Evolutionary conservation across 2,888 invertebrate genomes (phyloP).

Genomic region (Drosophila monieri): DNA sequence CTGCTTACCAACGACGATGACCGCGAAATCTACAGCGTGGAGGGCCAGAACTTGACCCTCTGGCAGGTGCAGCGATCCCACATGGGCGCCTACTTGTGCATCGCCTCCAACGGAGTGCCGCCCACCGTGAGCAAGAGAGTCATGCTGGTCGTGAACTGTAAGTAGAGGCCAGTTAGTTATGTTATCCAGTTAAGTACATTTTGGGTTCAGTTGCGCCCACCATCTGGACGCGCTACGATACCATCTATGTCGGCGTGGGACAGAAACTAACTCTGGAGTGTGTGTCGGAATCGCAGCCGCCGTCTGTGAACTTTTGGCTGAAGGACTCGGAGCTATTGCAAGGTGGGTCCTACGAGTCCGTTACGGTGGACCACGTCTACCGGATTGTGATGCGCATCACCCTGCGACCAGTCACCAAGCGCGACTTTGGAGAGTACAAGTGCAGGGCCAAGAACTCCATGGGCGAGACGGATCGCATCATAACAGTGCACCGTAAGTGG

Average conservation of each 20-base stretch:
- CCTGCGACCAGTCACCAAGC: slow-evolving; percentile 87
- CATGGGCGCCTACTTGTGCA: slow-evolving; percentile 83
- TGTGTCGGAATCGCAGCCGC: slow-evolving; percentile 82
- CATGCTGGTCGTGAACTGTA: slow-evolving; percentile 82
- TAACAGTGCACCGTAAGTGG: slow-evolving; percentile 78
- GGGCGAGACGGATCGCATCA: slow-evolving; percentile 86
- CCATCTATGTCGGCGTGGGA: slow-evolving; percentile 81
- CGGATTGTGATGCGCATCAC: slow-evolving; percentile 90
- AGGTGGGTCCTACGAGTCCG: slow-evolving; percentile 83
- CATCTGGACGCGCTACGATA: slow-evolving; percentile 81
- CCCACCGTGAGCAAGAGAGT: slow-evolving; percentile 84
- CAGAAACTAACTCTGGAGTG: slow-evolving; percentile 83
- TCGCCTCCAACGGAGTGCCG: slow-evolving; percentile 83
- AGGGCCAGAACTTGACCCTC: slow-evolving; percentile 81
- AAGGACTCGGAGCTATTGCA: slow-evolving; percentile 82
- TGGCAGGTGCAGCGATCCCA: slow-evolving; percentile 78
- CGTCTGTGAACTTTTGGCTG: slow-evolving; percentile 83
- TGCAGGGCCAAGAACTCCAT: slow-evolving; percentile 92
- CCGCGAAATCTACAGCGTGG: slow-evolving; percentile 78
- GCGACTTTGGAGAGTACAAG: slow-evolving; percentile 91
- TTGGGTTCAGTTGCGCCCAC: slow-evolving; percentile 80
- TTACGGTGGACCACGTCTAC: slow-evolving; percentile 89
- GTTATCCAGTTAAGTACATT: background rate
- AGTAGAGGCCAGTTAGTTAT: slow-evolving; percentile 46
- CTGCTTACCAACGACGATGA: slow-evolving; percentile 41